phyloP scores from a whole-genome alignment of 1,140 invertebrate genomes.

The Pristionchus pacificus region DNA sequence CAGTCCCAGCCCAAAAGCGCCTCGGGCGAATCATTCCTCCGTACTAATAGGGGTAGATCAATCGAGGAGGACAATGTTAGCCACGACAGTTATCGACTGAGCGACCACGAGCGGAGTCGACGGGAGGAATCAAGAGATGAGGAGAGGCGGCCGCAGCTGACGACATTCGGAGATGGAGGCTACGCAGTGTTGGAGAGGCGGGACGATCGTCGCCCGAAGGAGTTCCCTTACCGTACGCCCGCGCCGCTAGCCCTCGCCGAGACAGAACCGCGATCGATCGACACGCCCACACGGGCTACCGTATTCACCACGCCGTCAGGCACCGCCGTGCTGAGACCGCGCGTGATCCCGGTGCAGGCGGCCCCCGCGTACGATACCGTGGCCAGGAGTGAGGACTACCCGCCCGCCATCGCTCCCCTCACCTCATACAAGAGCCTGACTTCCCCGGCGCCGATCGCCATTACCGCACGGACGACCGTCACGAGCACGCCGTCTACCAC shows the following conservation, averaged over 20 bases:
- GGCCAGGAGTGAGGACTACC: no score
- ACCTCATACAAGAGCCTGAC: no score
- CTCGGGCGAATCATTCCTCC: constrained; percentile 53
- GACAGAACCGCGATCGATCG: neutral
- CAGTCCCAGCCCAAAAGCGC: constrained; percentile 35
- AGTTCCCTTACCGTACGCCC: constrained; percentile 10
- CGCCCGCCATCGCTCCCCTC: no score
- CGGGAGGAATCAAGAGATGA: neutral
- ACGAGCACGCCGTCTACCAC: neutral
- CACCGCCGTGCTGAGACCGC: neutral
- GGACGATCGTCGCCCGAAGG: constrained; percentile 48
- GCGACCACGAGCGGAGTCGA: constrained; percentile 33
- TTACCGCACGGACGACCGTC: neutral
- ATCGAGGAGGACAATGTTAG: constrained; percentile 59
- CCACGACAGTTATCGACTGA: constrained; percentile 59
- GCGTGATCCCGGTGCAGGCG: constrained; percentile 1
- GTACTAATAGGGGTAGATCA: no score
- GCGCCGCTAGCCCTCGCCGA: constrained; percentile 30
- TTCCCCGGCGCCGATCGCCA: constrained; percentile 7
- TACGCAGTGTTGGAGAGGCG: neutral
- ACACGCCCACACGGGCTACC: neutral
- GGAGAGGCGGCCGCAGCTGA: neutral
- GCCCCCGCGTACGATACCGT: neutral
- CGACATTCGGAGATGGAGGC: neutral
- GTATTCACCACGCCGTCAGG: constrained; percentile 15